A percentile compares a stretch with the other conserved stretches of the same genome.
Evolutionary conservation across 2,113 vertebrate genomes (phyloP).

Genomic region (Chaenocephalus aceratus): DNA sequence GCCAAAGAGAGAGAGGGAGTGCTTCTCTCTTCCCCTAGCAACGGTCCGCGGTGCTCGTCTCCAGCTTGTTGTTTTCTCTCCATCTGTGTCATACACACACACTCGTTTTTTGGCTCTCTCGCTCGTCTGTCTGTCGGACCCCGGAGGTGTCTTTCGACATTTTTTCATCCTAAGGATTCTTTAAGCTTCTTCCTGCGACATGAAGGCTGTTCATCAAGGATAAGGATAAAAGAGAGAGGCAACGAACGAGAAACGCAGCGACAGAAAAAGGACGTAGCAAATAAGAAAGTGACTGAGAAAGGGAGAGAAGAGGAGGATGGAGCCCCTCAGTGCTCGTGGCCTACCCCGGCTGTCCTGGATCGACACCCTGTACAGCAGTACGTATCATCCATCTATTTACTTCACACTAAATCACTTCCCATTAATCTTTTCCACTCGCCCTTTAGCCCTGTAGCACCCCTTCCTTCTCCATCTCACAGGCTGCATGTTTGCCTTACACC

Average conservation of each 20-base stretch:
- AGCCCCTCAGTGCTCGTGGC: conserved; percentile 93
- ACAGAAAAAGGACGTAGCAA: conserved; percentile 29
- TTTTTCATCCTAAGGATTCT: conserved; percentile 47
- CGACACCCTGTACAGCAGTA: conserved; percentile 99
- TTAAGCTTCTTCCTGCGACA: conserved; percentile 69
- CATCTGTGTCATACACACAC: conserved; percentile 33
- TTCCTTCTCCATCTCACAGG: conserved; percentile 6
- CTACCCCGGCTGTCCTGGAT: conserved; percentile 98
- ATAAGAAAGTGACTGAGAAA: conserved; percentile 41
- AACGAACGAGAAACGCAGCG: neutral
- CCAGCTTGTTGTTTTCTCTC: conserved; percentile 77
- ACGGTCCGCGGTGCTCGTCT: conserved; percentile 75
- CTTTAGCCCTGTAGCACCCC: conserved; percentile 30
- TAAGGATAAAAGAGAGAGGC: conserved; percentile 46
- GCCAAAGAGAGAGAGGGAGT: conserved; percentile 68
- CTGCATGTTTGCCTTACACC: conserved; percentile 48
- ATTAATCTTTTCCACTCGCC: conserved; percentile 19
- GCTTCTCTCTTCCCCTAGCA: conserved; percentile 82
- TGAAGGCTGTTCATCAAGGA: conserved; percentile 78
- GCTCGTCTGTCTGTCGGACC: conserved; percentile 64
- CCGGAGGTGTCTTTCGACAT: conserved; percentile 42
- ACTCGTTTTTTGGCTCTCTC: conserved; percentile 19
- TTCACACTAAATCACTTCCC: conserved; percentile 26
- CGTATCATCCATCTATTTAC: conserved; percentile 73
- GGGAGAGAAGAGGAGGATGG: conserved; percentile 85